Conservation (phyloP, 2,113 vertebrate species). For the Tachycineta bicolor region DNA sequence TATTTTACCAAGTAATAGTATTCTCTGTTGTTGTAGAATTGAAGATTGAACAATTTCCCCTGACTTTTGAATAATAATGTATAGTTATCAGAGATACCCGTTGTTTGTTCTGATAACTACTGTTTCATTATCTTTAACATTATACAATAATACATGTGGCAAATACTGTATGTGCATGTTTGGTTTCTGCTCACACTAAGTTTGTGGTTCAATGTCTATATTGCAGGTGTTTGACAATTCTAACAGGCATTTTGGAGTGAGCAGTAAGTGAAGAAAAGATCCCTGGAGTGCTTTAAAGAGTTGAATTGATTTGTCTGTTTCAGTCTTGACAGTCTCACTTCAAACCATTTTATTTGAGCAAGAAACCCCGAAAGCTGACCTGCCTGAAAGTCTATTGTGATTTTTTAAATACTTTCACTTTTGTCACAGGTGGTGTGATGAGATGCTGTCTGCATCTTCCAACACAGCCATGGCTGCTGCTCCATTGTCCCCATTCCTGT, state of each 20-base stretch:
- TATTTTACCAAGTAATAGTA: background rate
- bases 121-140: background rate
- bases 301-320: conserved; percentile 54
- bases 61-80: background rate
- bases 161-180: background rate
- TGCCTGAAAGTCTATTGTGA: background rate
- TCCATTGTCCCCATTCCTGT: background rate
- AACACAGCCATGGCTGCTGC: background rate
- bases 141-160: background rate
- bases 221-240: background rate
- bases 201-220: background rate
- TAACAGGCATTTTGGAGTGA: conserved; percentile 2
- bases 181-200: conserved; percentile 7
- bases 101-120: background rate
- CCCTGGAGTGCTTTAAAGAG: conserved; percentile 33
- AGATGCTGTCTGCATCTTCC: background rate
- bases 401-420: background rate
- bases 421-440: background rate
- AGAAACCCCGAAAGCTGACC: background rate
- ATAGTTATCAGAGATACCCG: background rate
- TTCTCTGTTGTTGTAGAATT: background rate
- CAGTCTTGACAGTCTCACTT: conserved; percentile 4
- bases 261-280: conserved; percentile 37
- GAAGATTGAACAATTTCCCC: background rate
- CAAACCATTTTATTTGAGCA: background rate